Evolutionary conservation across 1,140 invertebrate species (phyloP).

Genomic region (Neodiprion virginianus): DNA sequence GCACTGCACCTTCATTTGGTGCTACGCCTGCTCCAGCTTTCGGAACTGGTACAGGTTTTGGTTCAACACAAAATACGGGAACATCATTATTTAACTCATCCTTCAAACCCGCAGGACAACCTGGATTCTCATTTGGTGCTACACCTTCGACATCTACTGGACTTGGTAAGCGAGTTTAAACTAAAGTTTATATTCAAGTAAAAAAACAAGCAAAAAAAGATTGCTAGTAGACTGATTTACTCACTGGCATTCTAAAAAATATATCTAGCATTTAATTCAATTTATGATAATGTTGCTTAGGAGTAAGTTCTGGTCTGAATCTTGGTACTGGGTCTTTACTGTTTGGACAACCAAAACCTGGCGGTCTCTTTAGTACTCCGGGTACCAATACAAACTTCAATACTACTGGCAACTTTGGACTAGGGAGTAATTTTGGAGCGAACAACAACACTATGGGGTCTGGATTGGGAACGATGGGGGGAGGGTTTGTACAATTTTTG

Average conservation of each 20-base stretch:
- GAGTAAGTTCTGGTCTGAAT: constrained; percentile 51
- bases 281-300: constrained; percentile 29
- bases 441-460: constrained; percentile 48
- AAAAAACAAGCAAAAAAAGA: not conserved
- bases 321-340: constrained; percentile 58
- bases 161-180: constrained; percentile 39
- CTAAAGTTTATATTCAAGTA: constrained; percentile 25
- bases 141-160: constrained; percentile 56
- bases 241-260: constrained; percentile 10
- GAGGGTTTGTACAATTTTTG: constrained; percentile 40
- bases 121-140: constrained; percentile 61
- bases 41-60: constrained; percentile 59
- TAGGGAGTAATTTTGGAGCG: constrained; percentile 50
- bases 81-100: constrained; percentile 62
- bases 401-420: constrained; percentile 50
- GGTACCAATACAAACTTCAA: constrained; percentile 47
- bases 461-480: constrained; percentile 44
- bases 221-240: not conserved
- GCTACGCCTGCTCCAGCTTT: constrained; percentile 56
- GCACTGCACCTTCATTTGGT: constrained; percentile 62
- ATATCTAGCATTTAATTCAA: constrained; percentile 15
- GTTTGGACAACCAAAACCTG: constrained; percentile 63
- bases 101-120: constrained; percentile 54
- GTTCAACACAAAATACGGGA: constrained; percentile 49
- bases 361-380: constrained; percentile 65